Base-by-base conservation (phyloP, 92 coral and sea anemone species). In the Zoanthus solanderi region DNA sequence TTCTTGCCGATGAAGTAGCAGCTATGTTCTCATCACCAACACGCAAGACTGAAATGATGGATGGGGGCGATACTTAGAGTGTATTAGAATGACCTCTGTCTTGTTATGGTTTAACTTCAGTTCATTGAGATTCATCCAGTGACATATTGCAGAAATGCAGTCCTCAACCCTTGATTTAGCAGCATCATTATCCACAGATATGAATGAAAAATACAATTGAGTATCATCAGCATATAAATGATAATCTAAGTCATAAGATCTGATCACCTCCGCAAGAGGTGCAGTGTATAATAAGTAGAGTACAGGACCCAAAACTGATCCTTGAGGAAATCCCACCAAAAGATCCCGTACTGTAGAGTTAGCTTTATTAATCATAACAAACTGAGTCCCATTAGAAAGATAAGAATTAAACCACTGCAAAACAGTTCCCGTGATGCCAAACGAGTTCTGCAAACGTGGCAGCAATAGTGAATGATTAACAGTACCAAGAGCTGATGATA, bases 81-180 rank as follows among this genome's bases (percentile, higher is more conserved):
- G 23, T 23, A 23, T 23, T 23, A 23, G 23, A 23, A 23, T 23
- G 23, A 23, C 23, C 23, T 0, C 23, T 23, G 23, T 23, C 23
- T 23, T 23, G 23, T 23, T 23, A 23, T 23, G 23, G 23, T 23
- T 23, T 23, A 23, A 23, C 23, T 23, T 23, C 23, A 23, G 23
- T 23, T 23, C 23, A 23, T 23, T 23, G 23, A 23, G 23, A 23
- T 23, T 23, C 23, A 23, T 23, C 23, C 23, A 23, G 30, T 83
- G 74, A 57, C 90, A 87, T n/a, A 87, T 77, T 28, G 65, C 85
- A 44, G 90, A 44, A 44, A 87, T 45, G 34, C 90, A 87, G 85
- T 77, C 50, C 76, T 50, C 85, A 52, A 87, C 23, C 23, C 23
- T 23, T 23, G 23, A 23, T 23, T 23, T 23, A 23, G 23, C 23